Base-by-base conservation (phyloP, 2,888 invertebrate species). In the Ectropis crepuscularia region DNA sequence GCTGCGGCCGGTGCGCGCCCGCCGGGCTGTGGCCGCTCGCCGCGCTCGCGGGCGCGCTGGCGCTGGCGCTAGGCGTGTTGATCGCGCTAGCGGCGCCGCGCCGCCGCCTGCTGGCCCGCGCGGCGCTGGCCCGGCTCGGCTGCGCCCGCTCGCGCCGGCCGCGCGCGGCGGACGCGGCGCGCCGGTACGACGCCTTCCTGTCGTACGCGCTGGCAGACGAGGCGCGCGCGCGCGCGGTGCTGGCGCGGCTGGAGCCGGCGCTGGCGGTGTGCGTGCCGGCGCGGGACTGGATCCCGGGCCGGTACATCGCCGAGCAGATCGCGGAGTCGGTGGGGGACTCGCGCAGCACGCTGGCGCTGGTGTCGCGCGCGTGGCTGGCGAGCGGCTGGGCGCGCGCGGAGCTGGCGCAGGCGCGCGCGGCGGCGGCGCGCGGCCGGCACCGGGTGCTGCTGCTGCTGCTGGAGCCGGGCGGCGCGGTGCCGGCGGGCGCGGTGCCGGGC, bases 171-270 rank as follows among this genome's bases (percentile, higher is more conserved):
- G 70, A 61, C 46, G 54, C 61, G 42, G 45, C 6, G 64, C 69
- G 73, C 6, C 75, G 61, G 38, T 97, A 95, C 84, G 97, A 97
- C 83, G 97, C 96, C 0, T 97, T 97, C 83, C 93, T 97, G 69
- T 96, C 97, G 73, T 97, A 95, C 81, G 95, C 97, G 5, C 95
- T 96, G 80, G 94, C 94, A 79, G 97, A 97, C 81, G 95, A 95
- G 76, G 94, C 94, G 8, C 96, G 96, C 76, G 95, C 96, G 9
- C 88, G 94, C 0, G 93, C 95, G 69, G 81, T 97, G 65, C 92
- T 96, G 49, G 94, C 95, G 0, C 94, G 94, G 53, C 87, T 97
- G 63, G 96, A 96, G 82, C 37, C 51, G 28, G 57, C 68, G 92
- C 63, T 71, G 0, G 88, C 91, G 74, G 84, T 97, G 6, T 96